Evolutionary conservation across 2,113 vertebrate genomes (phyloP), one percentile per base, ranked within the genome.

Genomic region (Gasterosteus nipponicus): DNA sequence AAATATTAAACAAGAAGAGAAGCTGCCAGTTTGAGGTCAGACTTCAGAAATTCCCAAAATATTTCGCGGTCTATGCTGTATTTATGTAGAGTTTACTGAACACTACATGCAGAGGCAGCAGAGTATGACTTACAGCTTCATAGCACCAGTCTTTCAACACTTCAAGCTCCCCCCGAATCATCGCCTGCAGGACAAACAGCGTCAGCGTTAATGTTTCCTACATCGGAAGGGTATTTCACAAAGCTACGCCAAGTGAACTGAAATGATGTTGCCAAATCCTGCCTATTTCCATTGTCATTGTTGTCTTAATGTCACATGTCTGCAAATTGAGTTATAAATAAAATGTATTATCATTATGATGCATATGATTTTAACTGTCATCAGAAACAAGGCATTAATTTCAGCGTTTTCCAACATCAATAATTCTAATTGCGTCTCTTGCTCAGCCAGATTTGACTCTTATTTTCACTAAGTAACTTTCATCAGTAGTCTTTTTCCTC

Each of bases 71-170:
- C 3, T 33, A 11, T 35, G 11, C 3, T 62, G 35, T 15, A 53
- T 51, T 68, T 19, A 56, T 42, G 44, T 44, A 5, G 29, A 66
- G 15, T 2, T 67, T 63, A 66, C 64, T 10, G 5, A 26, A 53
- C 26, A 29, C 16, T 33, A 10, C 62, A 35, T 14, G 4, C 6
- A 42, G 5, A 29, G 15, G 38, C 41, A 44, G 53, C 47, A 19
- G 26, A n/a, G 11, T 22, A 31, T 39, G 16, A 96, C 97, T 95
- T 89, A 99, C 98, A 14, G 96, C 97, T 93, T 99, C 97, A 2
- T 99, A 99, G 91, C 97, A 99, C 97, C 98, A 99, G 74, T 99
- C 97, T 89, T 96, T 98, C 75, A 99, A 94, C 41, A 99, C 96
- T 1, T 99, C 97, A 10, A 99, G 95, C 73, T 99, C 97, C 15